Percentiles rank a stretch among this genome's conserved stretches.
phyloP scores from a whole-genome alignment of 2,797 vertebrate species.

The Kryptopterus vitreolus region DNA sequence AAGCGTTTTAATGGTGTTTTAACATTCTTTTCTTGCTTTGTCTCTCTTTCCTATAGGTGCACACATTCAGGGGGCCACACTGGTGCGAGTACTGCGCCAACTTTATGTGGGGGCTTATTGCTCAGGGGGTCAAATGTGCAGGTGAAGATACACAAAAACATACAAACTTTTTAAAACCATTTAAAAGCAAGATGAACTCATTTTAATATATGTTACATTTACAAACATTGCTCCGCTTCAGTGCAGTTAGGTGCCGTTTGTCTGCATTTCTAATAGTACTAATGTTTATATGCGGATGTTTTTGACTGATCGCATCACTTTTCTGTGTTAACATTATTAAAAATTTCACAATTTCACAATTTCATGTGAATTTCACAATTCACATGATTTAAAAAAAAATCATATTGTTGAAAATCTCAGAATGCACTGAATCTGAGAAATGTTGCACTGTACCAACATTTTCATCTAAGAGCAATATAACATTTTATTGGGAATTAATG shows the following conservation, averaged over 20 bases:
- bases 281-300: neutral
- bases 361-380: too few species aligned
- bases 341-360: too few species aligned
- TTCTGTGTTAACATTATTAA: neutral
- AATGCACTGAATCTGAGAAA: neutral
- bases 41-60: conserved; percentile 80
- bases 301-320: neutral
- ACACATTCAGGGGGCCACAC: conserved; percentile 96
- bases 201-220: neutral
- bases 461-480: neutral
- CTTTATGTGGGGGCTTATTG: conserved; percentile 99
- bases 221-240: neutral
- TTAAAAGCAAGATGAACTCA: neutral
- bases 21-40: conserved; percentile 12
- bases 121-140: conserved; percentile 99
- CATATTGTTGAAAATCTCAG: too few species aligned
- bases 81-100: conserved; percentile 99
- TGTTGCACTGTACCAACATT: neutral
- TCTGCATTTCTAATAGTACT: neutral
- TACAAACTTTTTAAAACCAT: neutral
- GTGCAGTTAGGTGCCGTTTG: neutral
- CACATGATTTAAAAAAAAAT: too few species aligned
- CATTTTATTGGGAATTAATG: neutral
- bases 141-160: conserved; percentile 71
- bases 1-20: neutral